These are phyloP conservation scores for Amazona vittata DNA, from an alignment of 2,113 vertebrate genomes.

Conservation along the genomic window DNA sequence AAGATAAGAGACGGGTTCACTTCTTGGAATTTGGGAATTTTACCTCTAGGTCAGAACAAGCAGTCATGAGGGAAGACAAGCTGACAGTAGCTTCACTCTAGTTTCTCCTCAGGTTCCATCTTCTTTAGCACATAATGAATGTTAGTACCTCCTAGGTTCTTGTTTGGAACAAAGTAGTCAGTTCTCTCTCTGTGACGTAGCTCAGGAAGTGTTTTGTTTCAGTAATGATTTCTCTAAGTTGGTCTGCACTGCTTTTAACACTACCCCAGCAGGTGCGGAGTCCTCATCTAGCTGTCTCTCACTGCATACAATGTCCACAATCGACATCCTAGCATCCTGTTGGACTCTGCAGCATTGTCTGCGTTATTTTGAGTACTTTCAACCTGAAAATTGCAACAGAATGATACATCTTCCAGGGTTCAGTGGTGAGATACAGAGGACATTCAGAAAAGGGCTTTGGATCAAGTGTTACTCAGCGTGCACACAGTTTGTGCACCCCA, in stretches of 20 bases:
- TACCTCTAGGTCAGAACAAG: background rate
- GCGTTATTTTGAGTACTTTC: background rate
- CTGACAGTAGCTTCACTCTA: background rate
- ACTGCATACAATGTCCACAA: rapidly evolving
- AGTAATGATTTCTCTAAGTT: background rate
- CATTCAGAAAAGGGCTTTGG: background rate
- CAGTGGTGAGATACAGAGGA: background rate
- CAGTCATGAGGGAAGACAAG: background rate
- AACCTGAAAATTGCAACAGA: background rate
- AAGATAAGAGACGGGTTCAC: background rate
- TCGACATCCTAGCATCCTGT: background rate
- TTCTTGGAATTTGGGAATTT: background rate
- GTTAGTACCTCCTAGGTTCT: background rate
- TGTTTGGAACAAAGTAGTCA: background rate
- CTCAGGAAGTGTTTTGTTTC: background rate
- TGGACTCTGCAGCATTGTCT: background rate
- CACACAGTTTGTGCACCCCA: background rate
- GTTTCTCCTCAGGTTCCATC: background rate
- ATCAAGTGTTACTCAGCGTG: background rate
- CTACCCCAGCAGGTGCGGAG: background rate
- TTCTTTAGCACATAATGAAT: background rate
- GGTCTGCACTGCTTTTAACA: background rate
- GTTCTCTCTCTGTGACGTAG: background rate
- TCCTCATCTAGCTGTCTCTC: background rate
- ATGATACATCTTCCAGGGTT: background rate